phyloP scores from a whole-genome alignment of 2,888 invertebrate species.

The Drosophila anomalata region DNA sequence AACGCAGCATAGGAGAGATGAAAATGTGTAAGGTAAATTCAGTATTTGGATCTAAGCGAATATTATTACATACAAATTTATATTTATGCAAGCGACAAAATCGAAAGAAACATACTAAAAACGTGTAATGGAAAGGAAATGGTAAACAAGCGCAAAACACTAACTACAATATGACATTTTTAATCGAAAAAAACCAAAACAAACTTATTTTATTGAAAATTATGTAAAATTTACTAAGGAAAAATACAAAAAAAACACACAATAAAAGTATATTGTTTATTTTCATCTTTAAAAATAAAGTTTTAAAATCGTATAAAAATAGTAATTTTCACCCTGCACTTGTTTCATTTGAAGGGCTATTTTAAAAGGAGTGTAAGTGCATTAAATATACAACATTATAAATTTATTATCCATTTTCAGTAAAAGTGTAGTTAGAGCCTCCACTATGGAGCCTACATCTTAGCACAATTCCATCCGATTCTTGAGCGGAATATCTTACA shows the following conservation, averaged over 20 bases:
- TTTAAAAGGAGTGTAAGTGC: not conserved
- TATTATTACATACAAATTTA: constrained; percentile 73
- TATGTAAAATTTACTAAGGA: constrained; percentile 76
- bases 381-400: not conserved
- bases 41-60: constrained; percentile 79
- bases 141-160: constrained; percentile 70
- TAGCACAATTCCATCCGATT: too few relatives aligned
- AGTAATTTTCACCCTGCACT: constrained; percentile 59
- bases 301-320: constrained; percentile 85
- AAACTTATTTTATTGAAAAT: constrained; percentile 77
- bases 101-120: constrained; percentile 57
- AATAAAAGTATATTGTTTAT: constrained; percentile 84
- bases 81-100: constrained; percentile 71
- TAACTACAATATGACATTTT: constrained; percentile 83
- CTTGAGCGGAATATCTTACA: too few relatives aligned
- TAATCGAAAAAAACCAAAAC: constrained; percentile 76
- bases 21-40: constrained; percentile 70
- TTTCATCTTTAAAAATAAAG: constrained; percentile 85
- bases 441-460: too few relatives aligned
- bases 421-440: too few relatives aligned
- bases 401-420: too few relatives aligned
- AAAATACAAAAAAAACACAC: constrained; percentile 61
- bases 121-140: constrained; percentile 66
- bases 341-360: not conserved
- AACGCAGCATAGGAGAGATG: constrained; percentile 44